Percentiles rank a stretch among this genome's conserved stretches.
Evolutionary conservation across 2,113 vertebrate species (phyloP).

Genomic region (Catharus bicknelli): DNA sequence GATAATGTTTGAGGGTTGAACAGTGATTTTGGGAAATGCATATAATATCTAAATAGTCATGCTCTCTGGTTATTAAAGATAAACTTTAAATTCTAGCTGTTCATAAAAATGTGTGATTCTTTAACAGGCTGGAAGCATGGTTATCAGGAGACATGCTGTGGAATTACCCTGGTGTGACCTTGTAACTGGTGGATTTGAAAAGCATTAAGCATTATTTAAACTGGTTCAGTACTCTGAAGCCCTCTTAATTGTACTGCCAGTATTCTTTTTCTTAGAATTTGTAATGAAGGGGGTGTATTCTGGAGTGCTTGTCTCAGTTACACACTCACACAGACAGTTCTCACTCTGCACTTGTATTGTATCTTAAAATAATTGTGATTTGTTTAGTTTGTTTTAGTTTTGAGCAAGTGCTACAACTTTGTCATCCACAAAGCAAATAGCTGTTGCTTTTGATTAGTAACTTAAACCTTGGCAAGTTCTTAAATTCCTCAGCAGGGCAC

Average conservation of each 20-base stretch:
- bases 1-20: not conserved
- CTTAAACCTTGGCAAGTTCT: slow-evolving; percentile 5
- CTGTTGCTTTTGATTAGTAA: slow-evolving; percentile 23
- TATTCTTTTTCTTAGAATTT: not conserved
- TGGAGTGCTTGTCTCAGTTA: not conserved
- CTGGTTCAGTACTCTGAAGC: slow-evolving; percentile 5
- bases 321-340: not conserved
- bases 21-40: not conserved
- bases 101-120: not conserved
- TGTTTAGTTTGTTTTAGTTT: not conserved
- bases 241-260: not conserved
- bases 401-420: not conserved
- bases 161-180: slow-evolving; percentile 17
- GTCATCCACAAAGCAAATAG: not conserved
- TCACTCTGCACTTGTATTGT: not conserved
- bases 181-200: slow-evolving; percentile 19
- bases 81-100: not conserved
- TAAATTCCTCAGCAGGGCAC: slow-evolving; percentile 32
- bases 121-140: not conserved
- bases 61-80: not conserved
- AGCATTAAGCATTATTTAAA: slow-evolving; percentile 15
- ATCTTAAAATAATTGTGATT: not conserved
- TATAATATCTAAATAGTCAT: not conserved
- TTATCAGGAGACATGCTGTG: not conserved
- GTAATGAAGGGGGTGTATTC: not conserved